A percentile compares a stretch with the other conserved stretches of the same genome.
Evolutionary conservation across 2,113 vertebrate species (phyloP).

Genomic region (Cebus imitator): DNA sequence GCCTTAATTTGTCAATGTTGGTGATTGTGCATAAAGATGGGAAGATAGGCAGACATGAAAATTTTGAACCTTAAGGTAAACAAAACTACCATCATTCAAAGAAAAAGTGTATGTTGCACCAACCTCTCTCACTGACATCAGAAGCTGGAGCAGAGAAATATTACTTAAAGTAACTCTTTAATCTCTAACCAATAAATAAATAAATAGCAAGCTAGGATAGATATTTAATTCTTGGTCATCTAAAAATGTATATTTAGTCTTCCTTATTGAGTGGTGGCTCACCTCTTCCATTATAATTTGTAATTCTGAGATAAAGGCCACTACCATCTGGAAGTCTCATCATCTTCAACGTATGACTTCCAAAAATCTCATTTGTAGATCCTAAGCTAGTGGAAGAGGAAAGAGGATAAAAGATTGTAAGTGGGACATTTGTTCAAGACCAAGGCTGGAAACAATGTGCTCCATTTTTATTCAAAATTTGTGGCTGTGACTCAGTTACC

Average conservation of each 20-base stretch:
- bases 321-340: background rate
- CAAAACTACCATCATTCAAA: background rate
- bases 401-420: background rate
- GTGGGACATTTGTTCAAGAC: background rate
- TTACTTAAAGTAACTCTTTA: background rate
- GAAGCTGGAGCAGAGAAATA: background rate
- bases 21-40: background rate
- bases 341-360: background rate
- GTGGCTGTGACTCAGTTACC: background rate
- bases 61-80: background rate
- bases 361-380: background rate
- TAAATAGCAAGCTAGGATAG: background rate
- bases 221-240: background rate
- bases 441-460: background rate
- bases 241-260: background rate
- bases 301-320: background rate
- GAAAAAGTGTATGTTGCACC: background rate
- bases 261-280: background rate
- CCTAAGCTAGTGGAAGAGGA: background rate
- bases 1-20: background rate
- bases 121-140: background rate
- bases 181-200: background rate
- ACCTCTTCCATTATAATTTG: background rate
- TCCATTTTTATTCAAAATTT: background rate
- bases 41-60: background rate